Evolutionary conservation across 2,113 vertebrate genomes (phyloP).

Genomic region (Turnix velox): DNA sequence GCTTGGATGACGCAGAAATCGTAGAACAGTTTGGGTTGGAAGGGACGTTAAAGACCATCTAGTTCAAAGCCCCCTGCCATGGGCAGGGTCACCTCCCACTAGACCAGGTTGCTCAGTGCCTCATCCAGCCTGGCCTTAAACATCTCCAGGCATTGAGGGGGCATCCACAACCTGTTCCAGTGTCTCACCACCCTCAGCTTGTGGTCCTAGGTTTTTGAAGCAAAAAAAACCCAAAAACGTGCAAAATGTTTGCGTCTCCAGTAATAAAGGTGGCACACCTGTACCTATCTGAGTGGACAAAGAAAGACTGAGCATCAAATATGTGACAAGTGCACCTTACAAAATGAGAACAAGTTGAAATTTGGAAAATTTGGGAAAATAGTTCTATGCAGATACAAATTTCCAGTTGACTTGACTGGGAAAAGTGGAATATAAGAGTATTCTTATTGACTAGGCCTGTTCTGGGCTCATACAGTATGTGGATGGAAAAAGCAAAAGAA

Average conservation of each 20-base stretch:
- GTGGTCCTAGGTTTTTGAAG: too few species aligned
- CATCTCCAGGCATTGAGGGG: too few species aligned
- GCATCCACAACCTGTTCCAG: too few species aligned
- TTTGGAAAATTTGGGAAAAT: not conserved
- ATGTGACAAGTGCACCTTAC: not conserved
- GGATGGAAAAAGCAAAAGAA: not conserved
- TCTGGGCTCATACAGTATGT: not conserved
- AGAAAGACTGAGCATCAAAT: not conserved
- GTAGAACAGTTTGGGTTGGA: too few species aligned
- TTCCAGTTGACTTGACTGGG: not conserved
- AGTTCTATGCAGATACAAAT: not conserved
- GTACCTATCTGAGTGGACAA: not conserved
- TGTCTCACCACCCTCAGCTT: too few species aligned
- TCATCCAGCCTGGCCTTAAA: too few species aligned
- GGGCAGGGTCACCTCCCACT: too few species aligned
- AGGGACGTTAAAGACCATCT: too few species aligned
- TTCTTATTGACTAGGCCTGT: not conserved
- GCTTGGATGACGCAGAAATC: not conserved
- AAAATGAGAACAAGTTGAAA: not conserved
- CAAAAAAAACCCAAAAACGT: too few species aligned
- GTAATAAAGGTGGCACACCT: not conserved
- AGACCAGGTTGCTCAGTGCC: too few species aligned
- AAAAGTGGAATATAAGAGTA: not conserved
- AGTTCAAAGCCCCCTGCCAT: too few species aligned
- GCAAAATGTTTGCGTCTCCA: not conserved